phyloP scores from a whole-genome alignment of 1,140 invertebrate species.

The Orussus abietinus region DNA sequence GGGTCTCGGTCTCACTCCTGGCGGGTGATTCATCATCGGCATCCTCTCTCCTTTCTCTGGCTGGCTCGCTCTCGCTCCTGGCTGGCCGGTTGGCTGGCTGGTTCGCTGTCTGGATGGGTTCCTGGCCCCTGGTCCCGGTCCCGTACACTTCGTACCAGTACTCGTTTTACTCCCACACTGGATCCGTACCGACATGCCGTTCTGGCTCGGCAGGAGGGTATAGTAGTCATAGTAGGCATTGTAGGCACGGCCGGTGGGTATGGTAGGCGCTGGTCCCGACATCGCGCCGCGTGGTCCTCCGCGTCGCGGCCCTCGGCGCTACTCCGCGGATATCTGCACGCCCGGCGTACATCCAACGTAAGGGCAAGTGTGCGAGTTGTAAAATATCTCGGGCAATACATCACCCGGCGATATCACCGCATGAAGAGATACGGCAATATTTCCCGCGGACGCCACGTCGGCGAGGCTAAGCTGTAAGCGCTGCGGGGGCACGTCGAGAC shows the following conservation, averaged over 20 bases:
- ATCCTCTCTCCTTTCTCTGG: slow-evolving; percentile 26
- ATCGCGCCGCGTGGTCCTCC: background rate
- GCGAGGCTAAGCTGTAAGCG: slow-evolving; percentile 22
- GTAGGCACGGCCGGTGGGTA: slow-evolving; percentile 3
- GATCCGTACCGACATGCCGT: slow-evolving; percentile 31
- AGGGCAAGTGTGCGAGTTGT: slow-evolving; percentile 27
- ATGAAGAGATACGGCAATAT: slow-evolving; percentile 21
- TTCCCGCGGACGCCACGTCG: slow-evolving; percentile 14
- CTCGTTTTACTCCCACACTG: slow-evolving; percentile 29
- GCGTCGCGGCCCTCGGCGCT: slow-evolving; percentile 6
- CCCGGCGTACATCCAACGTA: slow-evolving; percentile 21
- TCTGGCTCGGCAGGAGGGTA: slow-evolving; percentile 24
- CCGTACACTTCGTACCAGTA: slow-evolving; percentile 15
- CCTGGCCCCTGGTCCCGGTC: background rate
- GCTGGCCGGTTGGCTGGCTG: slow-evolving; percentile 16
- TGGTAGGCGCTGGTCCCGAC: slow-evolving; percentile 1
- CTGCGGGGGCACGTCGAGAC: slow-evolving; percentile 25
- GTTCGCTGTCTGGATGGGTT: slow-evolving; percentile 20
- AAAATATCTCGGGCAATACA: slow-evolving; percentile 40
- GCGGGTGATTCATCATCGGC: slow-evolving; percentile 49
- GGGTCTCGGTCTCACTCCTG: slow-evolving; percentile 28
- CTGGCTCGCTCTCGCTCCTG: slow-evolving; percentile 8
- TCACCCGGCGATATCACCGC: slow-evolving; percentile 37
- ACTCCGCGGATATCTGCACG: slow-evolving; percentile 15
- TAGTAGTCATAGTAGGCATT: slow-evolving; percentile 6